Evolutionary conservation across 2,113 vertebrate species (phyloP).

Genomic region (Microtus pennsylvanicus): DNA sequence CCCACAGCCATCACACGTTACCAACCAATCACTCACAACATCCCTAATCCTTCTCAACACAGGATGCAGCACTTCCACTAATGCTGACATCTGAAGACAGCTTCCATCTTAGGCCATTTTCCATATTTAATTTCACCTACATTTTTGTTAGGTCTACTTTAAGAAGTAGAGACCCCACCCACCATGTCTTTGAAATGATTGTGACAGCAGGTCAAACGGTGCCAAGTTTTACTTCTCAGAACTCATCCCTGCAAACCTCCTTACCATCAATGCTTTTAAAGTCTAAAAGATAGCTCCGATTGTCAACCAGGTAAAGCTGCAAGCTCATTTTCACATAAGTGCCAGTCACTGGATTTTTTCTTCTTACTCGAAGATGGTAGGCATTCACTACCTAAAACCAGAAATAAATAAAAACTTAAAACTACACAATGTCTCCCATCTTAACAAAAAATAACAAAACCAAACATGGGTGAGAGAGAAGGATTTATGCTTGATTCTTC

Average conservation of each 20-base stretch:
- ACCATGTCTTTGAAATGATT: conserved; percentile 52
- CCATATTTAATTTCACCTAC: not conserved
- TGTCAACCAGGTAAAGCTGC: conserved; percentile 99
- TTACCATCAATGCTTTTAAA: conserved; percentile 99
- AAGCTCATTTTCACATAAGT: conserved; percentile 99
- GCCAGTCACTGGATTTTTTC: conserved; percentile 97
- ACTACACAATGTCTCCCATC: conserved; percentile 5
- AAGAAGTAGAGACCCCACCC: conserved; percentile 56
- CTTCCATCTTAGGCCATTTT: not conserved
- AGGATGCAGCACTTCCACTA: not conserved
- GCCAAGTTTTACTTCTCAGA: conserved; percentile 33
- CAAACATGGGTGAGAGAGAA: not conserved
- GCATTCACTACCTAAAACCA: conserved; percentile 94
- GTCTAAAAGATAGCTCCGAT: conserved; percentile 97
- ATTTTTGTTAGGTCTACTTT: conserved; percentile 34
- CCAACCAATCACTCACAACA: not conserved
- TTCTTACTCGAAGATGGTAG: conserved; percentile 95
- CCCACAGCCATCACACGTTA: not conserved
- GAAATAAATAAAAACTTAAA: conserved; percentile 60
- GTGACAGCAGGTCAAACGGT: conserved; percentile 27
- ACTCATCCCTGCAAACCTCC: conserved; percentile 8
- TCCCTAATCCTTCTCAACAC: not conserved
- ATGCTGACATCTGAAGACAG: not conserved
- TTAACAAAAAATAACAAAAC: conserved; percentile 39
- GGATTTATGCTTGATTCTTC: not conserved